phyloP scores from a whole-genome alignment of 2,888 invertebrate genomes.

The Cheilosia urbana region DNA sequence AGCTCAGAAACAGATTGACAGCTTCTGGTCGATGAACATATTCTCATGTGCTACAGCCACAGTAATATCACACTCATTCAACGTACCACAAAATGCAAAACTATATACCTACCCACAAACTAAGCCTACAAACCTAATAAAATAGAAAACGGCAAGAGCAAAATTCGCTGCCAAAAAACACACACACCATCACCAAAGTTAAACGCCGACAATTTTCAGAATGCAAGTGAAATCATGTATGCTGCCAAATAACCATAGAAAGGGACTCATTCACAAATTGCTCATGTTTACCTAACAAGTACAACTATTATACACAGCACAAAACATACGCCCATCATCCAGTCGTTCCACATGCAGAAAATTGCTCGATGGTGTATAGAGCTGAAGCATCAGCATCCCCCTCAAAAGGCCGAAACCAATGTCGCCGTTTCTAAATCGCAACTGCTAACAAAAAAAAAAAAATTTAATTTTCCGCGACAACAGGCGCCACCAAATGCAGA shows the following conservation, averaged over 20 bases:
- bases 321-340: background rate
- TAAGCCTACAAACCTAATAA: background rate
- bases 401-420: slow-evolving; percentile 13
- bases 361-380: slow-evolving; percentile 27
- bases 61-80: too few relatives aligned
- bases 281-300: slow-evolving; percentile 22
- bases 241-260: slow-evolving; percentile 13
- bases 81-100: too few relatives aligned
- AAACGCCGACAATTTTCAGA: slow-evolving; percentile 1
- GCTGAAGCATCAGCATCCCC: too few relatives aligned
- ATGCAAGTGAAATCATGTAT: slow-evolving; percentile 20
- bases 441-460: slow-evolving; percentile 33
- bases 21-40: too few relatives aligned
- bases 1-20: too few relatives aligned
- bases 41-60: too few relatives aligned
- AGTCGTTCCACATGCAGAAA: slow-evolving; percentile 9
- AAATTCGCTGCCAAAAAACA: background rate
- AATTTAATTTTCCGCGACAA: slow-evolving; percentile 61
- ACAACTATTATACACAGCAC: slow-evolving; percentile 1
- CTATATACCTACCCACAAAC: too few relatives aligned
- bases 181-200: background rate
- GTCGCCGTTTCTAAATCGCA: slow-evolving; percentile 43
- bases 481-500: slow-evolving; percentile 57
- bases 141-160: background rate
- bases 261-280: slow-evolving; percentile 15